Conservation (phyloP, 2,888 invertebrate genomes). For the Ashinkailepas kermadecensis region DNA sequence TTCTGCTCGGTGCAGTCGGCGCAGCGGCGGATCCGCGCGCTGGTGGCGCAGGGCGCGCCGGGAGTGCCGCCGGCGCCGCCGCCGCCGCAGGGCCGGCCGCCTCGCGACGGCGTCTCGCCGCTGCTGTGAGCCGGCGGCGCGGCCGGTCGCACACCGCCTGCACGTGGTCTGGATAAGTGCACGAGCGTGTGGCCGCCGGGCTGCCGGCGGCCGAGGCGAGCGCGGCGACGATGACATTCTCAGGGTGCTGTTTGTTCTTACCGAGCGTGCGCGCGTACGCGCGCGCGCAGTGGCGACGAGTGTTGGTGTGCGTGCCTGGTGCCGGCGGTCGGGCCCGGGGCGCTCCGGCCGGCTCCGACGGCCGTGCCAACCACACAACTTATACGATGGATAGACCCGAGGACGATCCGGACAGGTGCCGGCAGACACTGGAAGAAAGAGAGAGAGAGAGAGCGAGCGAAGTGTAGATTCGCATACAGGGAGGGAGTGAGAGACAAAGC, state of each 20-base stretch:
- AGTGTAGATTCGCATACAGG: background rate
- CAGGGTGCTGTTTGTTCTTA: conserved; percentile 21
- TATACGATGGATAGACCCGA: too few relatives aligned
- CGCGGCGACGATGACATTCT: background rate
- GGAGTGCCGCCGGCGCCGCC: conserved; percentile 47
- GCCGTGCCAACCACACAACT: too few relatives aligned
- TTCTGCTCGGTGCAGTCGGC: conserved; percentile 94
- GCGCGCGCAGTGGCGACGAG: too few relatives aligned
- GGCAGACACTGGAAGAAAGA: too few relatives aligned
- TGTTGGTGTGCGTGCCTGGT: too few relatives aligned
- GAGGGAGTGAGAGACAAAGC: background rate
- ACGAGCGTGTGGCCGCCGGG: background rate
- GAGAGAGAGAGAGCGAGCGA: too few relatives aligned
- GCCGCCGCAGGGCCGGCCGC: background rate
- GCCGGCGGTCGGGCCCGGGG: background rate
- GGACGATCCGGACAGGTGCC: too few relatives aligned
- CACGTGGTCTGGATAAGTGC: background rate
- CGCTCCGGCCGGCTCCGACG: background rate
- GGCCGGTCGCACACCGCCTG: background rate
- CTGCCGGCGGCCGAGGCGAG: background rate
- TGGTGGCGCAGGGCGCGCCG: conserved; percentile 44
- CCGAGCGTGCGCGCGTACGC: too few relatives aligned
- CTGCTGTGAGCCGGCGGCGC: conserved; percentile 3
- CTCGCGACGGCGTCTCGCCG: background rate
- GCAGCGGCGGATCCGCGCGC: conserved; percentile 82